phyloP scores from a whole-genome alignment of 2,888 invertebrate species.

The Netelia fuscicornis region DNA sequence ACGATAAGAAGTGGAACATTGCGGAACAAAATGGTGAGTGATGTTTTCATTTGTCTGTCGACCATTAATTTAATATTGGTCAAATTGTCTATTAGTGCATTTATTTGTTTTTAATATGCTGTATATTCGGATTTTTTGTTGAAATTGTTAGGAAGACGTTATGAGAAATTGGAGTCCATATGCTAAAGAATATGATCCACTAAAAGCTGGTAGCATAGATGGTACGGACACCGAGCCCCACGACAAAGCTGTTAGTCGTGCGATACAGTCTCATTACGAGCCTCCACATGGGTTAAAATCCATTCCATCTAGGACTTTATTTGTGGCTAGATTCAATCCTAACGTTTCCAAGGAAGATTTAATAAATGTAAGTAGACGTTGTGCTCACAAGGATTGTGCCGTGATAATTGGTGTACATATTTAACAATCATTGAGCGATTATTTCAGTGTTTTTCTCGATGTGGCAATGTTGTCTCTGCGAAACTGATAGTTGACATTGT shows the following conservation, averaged over 20 bases:
- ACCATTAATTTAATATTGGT: slow-evolving; percentile 1
- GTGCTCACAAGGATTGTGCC: too few species aligned
- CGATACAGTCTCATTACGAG: slow-evolving; percentile 88
- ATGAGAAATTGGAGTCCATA: slow-evolving; percentile 86
- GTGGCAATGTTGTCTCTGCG: slow-evolving; percentile 87
- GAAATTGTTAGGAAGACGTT: slow-evolving; percentile 56
- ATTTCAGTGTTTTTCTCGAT: slow-evolving; percentile 90
- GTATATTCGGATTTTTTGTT: slow-evolving; percentile 13
- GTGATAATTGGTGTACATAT: neutral
- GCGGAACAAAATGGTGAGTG: slow-evolving; percentile 7
- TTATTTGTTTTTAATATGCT: neutral
- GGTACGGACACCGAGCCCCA: slow-evolving; percentile 94
- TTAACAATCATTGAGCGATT: slow-evolving; percentile 83
- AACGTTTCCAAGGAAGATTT: slow-evolving; percentile 88
- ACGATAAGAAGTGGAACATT: neutral
- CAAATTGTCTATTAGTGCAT: neutral
- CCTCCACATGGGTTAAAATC: slow-evolving; percentile 89
- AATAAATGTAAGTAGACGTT: slow-evolving; percentile 61
- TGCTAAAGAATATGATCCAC: slow-evolving; percentile 90
- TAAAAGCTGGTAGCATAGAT: slow-evolving; percentile 94
- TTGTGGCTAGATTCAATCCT: slow-evolving; percentile 90
- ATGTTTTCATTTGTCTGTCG: neutral
- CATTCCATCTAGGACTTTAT: slow-evolving; percentile 90
- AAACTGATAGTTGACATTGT: slow-evolving; percentile 90
- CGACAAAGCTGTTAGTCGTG: slow-evolving; percentile 91